Base-by-base conservation (phyloP, 1,140 invertebrate species). In the Manduca sexta region DNA sequence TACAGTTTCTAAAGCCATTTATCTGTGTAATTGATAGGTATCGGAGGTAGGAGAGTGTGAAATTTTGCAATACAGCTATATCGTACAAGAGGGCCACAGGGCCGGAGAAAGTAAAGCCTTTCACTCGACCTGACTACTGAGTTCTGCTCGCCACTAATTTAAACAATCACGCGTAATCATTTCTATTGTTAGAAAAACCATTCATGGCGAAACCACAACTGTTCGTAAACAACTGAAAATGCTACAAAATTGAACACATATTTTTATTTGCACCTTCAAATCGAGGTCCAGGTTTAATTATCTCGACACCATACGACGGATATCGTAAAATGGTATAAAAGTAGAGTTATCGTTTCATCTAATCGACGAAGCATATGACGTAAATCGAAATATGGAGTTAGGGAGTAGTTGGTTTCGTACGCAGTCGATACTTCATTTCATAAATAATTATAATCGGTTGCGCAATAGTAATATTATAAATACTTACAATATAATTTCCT, bases 81-180 rank as follows among this genome's bases (percentile, higher is more conserved):
- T 69, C 60, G 55, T 63, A 49, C 45, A 41, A 50, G 57, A 80
- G 77, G 74, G 74, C 75, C 69, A 60, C 40, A 81, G 80, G 77
- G 80, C 71, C 64, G 62, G 74, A 74, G 80, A 84, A 84, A 84
- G 80, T 69, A 39, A 42, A 47, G 64, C 72, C 77, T 81, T 80
- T 84, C 77, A 74, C 80, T 81, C 56, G 42, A 49, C 26, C 43
- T 56, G 56, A 39, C 53, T 62, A 54, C 59, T 45, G 33, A 49
- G 51, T 46, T 59, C 51, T 16, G 15, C 45, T 54, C 51, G 61
- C 18, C 49, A 62, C 65, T 68, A 64, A 73, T 73, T 70, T 64
- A 67, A 76, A 75, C 68, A 72, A 75, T 72, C 56, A 68, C 62
- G 66, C 58, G 50, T 50, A 64, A 65, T 60, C 47, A 61, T 52